A percentile compares a stretch with the other conserved stretches of the same genome.
phyloP scores from a whole-genome alignment of 2,113 vertebrate genomes.

The Puntigrus tetrazona region DNA sequence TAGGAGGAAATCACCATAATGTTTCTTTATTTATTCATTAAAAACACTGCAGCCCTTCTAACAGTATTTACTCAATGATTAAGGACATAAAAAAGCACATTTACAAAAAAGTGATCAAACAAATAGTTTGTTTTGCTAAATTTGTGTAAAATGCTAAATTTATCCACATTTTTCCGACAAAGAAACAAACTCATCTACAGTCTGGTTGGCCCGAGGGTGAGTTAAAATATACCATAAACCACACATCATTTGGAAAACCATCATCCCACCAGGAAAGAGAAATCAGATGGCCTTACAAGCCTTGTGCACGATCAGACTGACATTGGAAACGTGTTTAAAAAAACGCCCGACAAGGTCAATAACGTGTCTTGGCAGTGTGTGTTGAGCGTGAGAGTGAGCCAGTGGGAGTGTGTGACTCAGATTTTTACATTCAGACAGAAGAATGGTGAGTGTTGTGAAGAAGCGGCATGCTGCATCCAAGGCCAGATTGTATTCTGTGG shows the following conservation, averaged over 20 bases:
- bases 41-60: too few species aligned
- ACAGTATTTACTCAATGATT: too few species aligned
- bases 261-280: not conserved
- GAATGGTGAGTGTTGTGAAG: conserved; percentile 37
- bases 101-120: too few species aligned
- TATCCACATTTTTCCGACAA: not conserved
- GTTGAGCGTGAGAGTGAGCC: conserved; percentile 19
- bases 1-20: too few species aligned
- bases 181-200: not conserved
- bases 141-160: not conserved
- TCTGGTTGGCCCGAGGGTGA: not conserved
- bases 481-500: conserved; percentile 33
- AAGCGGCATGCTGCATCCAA: not conserved
- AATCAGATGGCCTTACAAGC: not conserved
- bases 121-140: not conserved
- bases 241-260: not conserved
- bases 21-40: too few species aligned
- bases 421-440: conserved; percentile 19
- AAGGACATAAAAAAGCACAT: too few species aligned
- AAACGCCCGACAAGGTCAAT: conserved; percentile 15
- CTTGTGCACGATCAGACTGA: not conserved
- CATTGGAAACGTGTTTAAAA: conserved; percentile 15
- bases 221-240: not conserved
- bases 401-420: conserved; percentile 40
- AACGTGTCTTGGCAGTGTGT: conserved; percentile 27